phyloP scores from a whole-genome alignment of 2,888 invertebrate genomes.

The Syrista parreyssii region DNA sequence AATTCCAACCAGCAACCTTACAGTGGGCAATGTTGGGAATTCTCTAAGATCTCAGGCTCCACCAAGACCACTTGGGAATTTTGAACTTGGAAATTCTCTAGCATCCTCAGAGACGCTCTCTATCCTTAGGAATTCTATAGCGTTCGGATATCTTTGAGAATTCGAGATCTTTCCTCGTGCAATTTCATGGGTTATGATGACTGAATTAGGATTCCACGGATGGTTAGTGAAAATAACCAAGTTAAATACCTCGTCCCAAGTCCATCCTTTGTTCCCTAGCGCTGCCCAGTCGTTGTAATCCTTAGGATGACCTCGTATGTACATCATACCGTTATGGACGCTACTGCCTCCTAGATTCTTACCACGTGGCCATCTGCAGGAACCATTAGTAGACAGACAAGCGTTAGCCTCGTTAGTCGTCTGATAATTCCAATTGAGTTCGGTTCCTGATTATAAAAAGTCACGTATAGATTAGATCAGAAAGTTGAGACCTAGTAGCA shows the following conservation, averaged over 20 bases:
- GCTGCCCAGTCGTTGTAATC: slow-evolving; percentile 83
- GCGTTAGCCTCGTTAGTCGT: slow-evolving; percentile 75
- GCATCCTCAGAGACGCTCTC: too few species aligned
- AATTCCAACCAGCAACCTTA: too few species aligned
- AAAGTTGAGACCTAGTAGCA: background rate
- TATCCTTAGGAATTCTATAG: too few species aligned
- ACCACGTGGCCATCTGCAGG: slow-evolving; percentile 77
- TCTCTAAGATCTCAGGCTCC: too few species aligned
- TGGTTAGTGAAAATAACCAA: background rate
- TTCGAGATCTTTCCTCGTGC: too few species aligned
- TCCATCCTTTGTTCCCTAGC: slow-evolving; percentile 81
- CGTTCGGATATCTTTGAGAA: too few species aligned
- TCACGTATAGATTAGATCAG: too few species aligned
- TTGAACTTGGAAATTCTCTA: too few species aligned
- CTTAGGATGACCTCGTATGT: slow-evolving; percentile 78
- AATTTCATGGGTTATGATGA: too few species aligned
- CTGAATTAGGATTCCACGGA: too few species aligned
- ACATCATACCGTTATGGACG: slow-evolving; percentile 87
- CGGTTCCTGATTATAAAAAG: slow-evolving; percentile 54
- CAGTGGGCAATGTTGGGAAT: too few species aligned
- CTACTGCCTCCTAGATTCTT: slow-evolving; percentile 79
- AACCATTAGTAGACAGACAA: slow-evolving; percentile 67
- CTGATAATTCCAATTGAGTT: slow-evolving; percentile 77
- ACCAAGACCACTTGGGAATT: too few species aligned
- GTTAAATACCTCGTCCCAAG: slow-evolving; percentile 72